Conservation (phyloP, 2,113 vertebrate species). For the Cercopithecus mona region DNA sequence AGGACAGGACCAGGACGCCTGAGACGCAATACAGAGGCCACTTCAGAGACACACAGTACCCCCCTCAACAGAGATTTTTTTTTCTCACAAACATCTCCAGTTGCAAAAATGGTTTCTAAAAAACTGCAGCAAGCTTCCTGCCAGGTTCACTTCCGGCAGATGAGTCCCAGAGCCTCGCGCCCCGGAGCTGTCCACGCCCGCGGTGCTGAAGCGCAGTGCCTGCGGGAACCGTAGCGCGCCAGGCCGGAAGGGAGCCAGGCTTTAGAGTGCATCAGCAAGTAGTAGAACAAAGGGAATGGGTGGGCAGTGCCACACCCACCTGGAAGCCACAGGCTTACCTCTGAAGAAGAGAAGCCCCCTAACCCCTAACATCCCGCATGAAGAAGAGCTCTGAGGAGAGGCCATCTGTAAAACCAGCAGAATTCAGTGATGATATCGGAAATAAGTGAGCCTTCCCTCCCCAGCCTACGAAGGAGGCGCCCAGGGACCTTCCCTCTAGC, state of each 20-base stretch:
- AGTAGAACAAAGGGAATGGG: background rate
- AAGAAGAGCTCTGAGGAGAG: background rate
- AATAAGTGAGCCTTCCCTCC: background rate
- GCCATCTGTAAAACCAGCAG: background rate
- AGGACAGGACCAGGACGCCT: slow-evolving; percentile 93
- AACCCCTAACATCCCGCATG: background rate
- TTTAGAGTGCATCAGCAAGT: background rate
- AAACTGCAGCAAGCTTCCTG: background rate
- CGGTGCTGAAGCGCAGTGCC: slow-evolving; percentile 64
- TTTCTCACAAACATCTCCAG: background rate
- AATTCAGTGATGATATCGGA: slow-evolving; percentile 6
- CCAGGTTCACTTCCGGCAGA: background rate
- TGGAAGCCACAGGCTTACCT: background rate
- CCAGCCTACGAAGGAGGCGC: background rate
- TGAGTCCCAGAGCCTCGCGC: accelerated
- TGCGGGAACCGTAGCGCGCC: accelerated
- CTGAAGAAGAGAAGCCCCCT: background rate
- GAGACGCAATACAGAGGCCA: slow-evolving; percentile 39
- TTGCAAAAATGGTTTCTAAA: slow-evolving; percentile 39
- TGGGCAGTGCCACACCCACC: slow-evolving; percentile 18
- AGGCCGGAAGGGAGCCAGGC: background rate
- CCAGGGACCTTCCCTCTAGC: background rate
- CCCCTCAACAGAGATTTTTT: background rate
- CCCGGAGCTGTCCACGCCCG: slow-evolving; percentile 64
- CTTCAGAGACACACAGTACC: slow-evolving; percentile 6